These are phyloP conservation scores for Meandrusa payeni DNA, from an alignment of 2,888 invertebrate genomes.

Conservation along the genomic window DNA sequence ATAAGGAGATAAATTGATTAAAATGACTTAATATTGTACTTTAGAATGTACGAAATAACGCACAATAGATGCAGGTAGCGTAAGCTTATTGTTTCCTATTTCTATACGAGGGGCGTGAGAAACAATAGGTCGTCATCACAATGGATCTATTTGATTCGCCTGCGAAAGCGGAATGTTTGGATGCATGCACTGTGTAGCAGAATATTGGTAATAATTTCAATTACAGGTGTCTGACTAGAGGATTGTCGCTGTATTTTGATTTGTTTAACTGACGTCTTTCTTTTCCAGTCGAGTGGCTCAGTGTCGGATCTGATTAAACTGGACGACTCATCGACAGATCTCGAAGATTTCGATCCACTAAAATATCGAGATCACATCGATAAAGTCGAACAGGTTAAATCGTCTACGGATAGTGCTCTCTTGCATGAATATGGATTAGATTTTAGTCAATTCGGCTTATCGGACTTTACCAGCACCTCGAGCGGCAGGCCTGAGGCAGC, in stretches of 20 bases:
- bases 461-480: slow-evolving; percentile 61
- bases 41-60: no score
- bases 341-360: slow-evolving; percentile 72
- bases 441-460: slow-evolving; percentile 76
- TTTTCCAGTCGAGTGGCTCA: slow-evolving; percentile 70
- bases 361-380: slow-evolving; percentile 58
- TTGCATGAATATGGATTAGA: slow-evolving; percentile 88
- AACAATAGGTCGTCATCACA: slow-evolving; percentile 7
- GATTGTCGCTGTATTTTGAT: slow-evolving; percentile 32
- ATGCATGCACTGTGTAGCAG: background rate
- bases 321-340: slow-evolving; percentile 64
- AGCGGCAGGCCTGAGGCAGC: slow-evolving; percentile 44
- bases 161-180: background rate
- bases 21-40: no score
- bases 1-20: no score
- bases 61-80: no score
- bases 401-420: slow-evolving; percentile 82
- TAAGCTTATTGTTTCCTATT: background rate
- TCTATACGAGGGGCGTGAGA: slow-evolving; percentile 3
- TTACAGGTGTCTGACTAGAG: background rate
- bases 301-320: slow-evolving; percentile 72
- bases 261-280: slow-evolving; percentile 52
- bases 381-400: slow-evolving; percentile 58
- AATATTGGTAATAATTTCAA: background rate
- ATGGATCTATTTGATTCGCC: slow-evolving; percentile 6